Conservation (phyloP, 2,797 vertebrate genomes). For the Apogon talboti region DNA sequence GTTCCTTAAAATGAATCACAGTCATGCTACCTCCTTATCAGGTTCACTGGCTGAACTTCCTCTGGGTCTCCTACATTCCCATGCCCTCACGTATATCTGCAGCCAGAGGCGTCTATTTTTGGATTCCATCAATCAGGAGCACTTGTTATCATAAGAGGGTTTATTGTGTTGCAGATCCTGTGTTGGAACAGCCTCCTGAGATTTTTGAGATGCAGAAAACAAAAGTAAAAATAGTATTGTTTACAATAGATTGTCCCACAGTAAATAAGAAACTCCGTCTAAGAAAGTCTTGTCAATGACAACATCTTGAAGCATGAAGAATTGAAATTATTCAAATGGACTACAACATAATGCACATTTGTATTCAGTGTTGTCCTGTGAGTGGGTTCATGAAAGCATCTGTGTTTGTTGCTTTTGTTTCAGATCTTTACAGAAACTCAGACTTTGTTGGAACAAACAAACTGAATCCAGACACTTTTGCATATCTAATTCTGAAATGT, state of each 20-base stretch:
- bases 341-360: background rate
- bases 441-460: no score
- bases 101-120: constrained; percentile 55
- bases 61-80: constrained; percentile 39
- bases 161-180: constrained; percentile 31
- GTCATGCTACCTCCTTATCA: constrained; percentile 59
- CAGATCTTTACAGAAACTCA: background rate
- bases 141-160: constrained; percentile 35
- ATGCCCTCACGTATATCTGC: constrained; percentile 43
- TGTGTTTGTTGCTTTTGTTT: constrained; percentile 3
- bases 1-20: constrained; percentile 23
- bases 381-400: background rate
- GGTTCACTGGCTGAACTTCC: constrained; percentile 60
- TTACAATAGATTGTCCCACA: no score
- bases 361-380: background rate
- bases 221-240: background rate
- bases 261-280: no score
- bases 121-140: constrained; percentile 41
- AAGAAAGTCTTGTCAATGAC: no score
- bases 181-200: constrained; percentile 8
- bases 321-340: background rate
- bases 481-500: no score
- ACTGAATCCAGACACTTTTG: no score
- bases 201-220: background rate
- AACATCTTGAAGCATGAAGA: no score